Evolutionary conservation across 2,113 vertebrate species (phyloP).

Genomic region (Dunckerocampus dactyliophorus): DNA sequence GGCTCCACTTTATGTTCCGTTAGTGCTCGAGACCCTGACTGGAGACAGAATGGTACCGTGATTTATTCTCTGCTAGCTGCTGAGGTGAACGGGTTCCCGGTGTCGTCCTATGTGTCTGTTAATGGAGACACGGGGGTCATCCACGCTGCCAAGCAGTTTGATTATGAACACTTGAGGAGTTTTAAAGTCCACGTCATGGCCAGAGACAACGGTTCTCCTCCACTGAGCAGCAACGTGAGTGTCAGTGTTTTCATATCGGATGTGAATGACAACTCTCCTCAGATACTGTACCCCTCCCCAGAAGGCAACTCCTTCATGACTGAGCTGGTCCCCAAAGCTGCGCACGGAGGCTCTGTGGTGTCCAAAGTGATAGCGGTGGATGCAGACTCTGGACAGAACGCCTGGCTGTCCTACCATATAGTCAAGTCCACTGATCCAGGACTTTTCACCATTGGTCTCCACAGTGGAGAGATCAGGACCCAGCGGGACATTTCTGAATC

Average conservation of each 20-base stretch:
- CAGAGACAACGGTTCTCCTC: slow-evolving; percentile 52
- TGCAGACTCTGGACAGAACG: slow-evolving; percentile 49
- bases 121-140: slow-evolving; percentile 62
- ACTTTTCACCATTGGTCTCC: slow-evolving; percentile 67
- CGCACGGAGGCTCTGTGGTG: slow-evolving; percentile 42
- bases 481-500: slow-evolving; percentile 75
- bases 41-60: slow-evolving; percentile 63
- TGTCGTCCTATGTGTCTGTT: slow-evolving; percentile 73
- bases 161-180: slow-evolving; percentile 46
- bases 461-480: slow-evolving; percentile 78
- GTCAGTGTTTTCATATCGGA: slow-evolving; percentile 42
- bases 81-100: slow-evolving; percentile 46
- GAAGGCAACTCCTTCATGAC: slow-evolving; percentile 50
- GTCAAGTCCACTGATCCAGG: slow-evolving; percentile 42
- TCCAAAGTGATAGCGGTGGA: slow-evolving; percentile 48
- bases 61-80: slow-evolving; percentile 67
- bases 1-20: slow-evolving; percentile 51
- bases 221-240: slow-evolving; percentile 47
- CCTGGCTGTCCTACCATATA: slow-evolving; percentile 50
- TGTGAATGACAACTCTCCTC: slow-evolving; percentile 51
- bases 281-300: slow-evolving; percentile 42
- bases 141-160: slow-evolving; percentile 43
- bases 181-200: slow-evolving; percentile 48
- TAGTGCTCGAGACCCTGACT: slow-evolving; percentile 53
- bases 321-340: slow-evolving; percentile 45